phyloP scores from a whole-genome alignment of 2,888 invertebrate species.

The Parnassius smintheus region DNA sequence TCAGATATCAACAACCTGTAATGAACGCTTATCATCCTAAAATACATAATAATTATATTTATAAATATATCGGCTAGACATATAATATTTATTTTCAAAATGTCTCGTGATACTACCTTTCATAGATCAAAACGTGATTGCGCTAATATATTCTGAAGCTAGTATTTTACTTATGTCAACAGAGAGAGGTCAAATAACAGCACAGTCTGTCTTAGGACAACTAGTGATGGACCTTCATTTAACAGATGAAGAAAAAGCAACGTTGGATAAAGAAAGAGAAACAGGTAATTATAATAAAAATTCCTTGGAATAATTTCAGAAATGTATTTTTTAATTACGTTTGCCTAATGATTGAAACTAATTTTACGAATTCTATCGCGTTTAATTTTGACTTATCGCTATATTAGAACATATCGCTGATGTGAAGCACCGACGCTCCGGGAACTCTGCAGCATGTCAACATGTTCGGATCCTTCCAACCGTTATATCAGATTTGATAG shows the following conservation, averaged over 20 bases:
- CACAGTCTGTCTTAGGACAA: slow-evolving; percentile 79
- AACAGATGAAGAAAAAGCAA: slow-evolving; percentile 81
- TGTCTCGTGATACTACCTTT: background rate
- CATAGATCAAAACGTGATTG: background rate
- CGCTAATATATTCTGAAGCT: slow-evolving; percentile 9
- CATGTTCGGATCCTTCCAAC: no score
- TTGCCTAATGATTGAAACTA: no score
- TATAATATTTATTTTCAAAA: background rate
- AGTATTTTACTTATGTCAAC: slow-evolving; percentile 33
- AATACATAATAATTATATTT: no score
- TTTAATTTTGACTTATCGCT: no score
- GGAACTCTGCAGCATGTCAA: no score
- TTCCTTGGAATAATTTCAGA: slow-evolving; percentile 4
- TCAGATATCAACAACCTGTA: no score
- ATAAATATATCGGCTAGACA: no score
- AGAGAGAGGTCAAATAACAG: slow-evolving; percentile 82
- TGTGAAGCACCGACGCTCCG: no score
- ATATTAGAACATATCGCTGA: no score
- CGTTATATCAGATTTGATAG: no score
- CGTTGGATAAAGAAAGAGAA: slow-evolving; percentile 72
- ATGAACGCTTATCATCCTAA: no score
- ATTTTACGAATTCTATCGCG: no score
- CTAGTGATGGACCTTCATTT: slow-evolving; percentile 83
- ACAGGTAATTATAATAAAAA: slow-evolving; percentile 52
- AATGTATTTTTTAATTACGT: background rate